Conservation (phyloP, 2,797 vertebrate genomes). For the Synanceia verrucosa region DNA sequence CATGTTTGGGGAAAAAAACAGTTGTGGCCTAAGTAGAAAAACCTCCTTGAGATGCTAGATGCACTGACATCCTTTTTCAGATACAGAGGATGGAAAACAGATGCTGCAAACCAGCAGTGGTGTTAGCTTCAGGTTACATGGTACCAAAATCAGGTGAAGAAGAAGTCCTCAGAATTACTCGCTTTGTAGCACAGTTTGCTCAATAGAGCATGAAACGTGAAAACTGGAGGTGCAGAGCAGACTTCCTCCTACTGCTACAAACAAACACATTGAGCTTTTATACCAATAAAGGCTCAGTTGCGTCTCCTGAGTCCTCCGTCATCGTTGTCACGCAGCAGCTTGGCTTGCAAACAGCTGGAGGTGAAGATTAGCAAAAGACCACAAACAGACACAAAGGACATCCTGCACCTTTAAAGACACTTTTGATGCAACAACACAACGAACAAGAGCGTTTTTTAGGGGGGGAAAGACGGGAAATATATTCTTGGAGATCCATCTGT, state of each 20-base stretch:
- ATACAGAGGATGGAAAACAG: slow-evolving; percentile 44
- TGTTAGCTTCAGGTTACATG: slow-evolving; percentile 59
- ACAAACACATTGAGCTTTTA: slow-evolving; percentile 32
- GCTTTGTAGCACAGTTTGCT: slow-evolving; percentile 20
- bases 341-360: slow-evolving; percentile 22
- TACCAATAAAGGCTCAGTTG: slow-evolving; percentile 31
- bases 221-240: slow-evolving; percentile 17
- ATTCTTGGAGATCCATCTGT: slow-evolving; percentile 25
- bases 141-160: slow-evolving; percentile 42
- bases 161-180: slow-evolving; percentile 27
- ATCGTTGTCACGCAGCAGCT: neutral
- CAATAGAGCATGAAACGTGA: slow-evolving; percentile 30
- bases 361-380: slow-evolving; percentile 23
- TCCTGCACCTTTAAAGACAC: slow-evolving; percentile 33
- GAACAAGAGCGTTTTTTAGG: slow-evolving; percentile 1
- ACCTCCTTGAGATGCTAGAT: slow-evolving; percentile 36
- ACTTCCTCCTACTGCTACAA: slow-evolving; percentile 14
- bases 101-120: slow-evolving; percentile 36
- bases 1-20: slow-evolving; percentile 10
- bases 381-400: slow-evolving; percentile 23
- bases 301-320: slow-evolving; percentile 33
- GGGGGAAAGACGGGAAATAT: neutral
- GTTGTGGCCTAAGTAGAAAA: slow-evolving; percentile 23
- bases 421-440: slow-evolving; percentile 41
- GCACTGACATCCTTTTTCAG: slow-evolving; percentile 31